These are phyloP conservation scores for Aythya baeri DNA, from an alignment of 2,113 vertebrate genomes.

Conservation along the genomic window DNA sequence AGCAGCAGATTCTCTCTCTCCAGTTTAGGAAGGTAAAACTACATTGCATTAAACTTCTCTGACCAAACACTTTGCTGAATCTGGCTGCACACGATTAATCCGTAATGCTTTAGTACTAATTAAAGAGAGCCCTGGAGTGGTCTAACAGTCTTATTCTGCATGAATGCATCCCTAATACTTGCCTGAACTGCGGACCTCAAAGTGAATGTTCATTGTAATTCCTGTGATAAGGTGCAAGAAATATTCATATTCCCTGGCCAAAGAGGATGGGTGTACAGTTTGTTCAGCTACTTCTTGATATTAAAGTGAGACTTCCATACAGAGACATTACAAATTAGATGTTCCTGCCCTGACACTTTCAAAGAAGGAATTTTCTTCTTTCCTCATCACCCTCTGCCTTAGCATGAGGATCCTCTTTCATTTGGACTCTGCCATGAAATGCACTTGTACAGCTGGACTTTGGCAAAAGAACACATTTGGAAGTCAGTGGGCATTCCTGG, in stretches of 20 bases:
- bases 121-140: slow-evolving; percentile 4
- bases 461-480: background rate
- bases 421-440: background rate
- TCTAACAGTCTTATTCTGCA: slow-evolving; percentile 18
- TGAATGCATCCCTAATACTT: background rate
- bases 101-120: slow-evolving; percentile 64
- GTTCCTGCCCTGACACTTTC: background rate
- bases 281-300: background rate
- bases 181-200: background rate
- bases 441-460: background rate
- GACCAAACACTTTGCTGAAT: slow-evolving; percentile 47
- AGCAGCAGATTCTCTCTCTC: slow-evolving; percentile 89
- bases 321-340: background rate
- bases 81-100: slow-evolving; percentile 1
- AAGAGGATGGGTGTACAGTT: background rate
- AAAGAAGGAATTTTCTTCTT: background rate
- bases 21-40: slow-evolving; percentile 92
- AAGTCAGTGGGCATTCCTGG: background rate
- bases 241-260: background rate
- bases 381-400: background rate
- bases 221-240: background rate
- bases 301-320: slow-evolving; percentile 67
- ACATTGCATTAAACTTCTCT: slow-evolving; percentile 71
- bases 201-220: background rate
- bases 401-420: background rate